Evolutionary conservation across 2,113 vertebrate species (phyloP).

Genomic region (Sminthopsis crassicaudata): DNA sequence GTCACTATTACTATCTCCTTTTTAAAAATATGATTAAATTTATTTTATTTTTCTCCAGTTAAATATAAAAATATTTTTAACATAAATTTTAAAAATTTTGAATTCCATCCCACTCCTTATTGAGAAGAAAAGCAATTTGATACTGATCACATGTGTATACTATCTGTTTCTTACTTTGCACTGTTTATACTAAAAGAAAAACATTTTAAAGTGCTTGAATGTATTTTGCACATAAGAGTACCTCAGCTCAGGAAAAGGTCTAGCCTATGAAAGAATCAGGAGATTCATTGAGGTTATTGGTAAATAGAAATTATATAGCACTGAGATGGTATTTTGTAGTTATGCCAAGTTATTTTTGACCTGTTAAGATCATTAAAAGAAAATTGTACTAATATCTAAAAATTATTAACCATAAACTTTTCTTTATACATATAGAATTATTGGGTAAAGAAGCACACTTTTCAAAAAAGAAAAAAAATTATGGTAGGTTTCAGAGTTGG

Average conservation of each 20-base stretch:
- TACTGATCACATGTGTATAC: no score
- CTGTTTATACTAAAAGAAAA: not conserved
- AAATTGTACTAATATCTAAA: conserved; percentile 28
- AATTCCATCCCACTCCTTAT: no score
- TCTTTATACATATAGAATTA: conserved; percentile 42
- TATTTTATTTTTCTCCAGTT: no score
- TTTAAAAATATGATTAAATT: no score
- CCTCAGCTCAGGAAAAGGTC: conserved; percentile 41
- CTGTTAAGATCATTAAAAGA: conserved; percentile 4
- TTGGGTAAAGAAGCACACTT: not conserved
- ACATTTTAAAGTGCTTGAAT: not conserved
- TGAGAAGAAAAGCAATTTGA: no score
- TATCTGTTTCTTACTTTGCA: not conserved
- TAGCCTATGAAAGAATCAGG: conserved; percentile 45
- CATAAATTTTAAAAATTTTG: no score
- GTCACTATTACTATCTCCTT: not conserved
- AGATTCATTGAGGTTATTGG: conserved; percentile 38
- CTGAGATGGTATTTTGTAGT: conserved; percentile 16
- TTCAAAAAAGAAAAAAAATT: not conserved
- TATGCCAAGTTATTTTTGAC: conserved; percentile 35
- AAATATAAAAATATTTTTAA: no score
- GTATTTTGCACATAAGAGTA: not conserved
- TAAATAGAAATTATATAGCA: conserved; percentile 22
- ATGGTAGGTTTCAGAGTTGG: not conserved
- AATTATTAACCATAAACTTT: conserved; percentile 33